Evolutionary conservation across 37 sponge, comb jelly and placozoan species (phyloP).

Genomic region (Lycopodina hypogea): DNA sequence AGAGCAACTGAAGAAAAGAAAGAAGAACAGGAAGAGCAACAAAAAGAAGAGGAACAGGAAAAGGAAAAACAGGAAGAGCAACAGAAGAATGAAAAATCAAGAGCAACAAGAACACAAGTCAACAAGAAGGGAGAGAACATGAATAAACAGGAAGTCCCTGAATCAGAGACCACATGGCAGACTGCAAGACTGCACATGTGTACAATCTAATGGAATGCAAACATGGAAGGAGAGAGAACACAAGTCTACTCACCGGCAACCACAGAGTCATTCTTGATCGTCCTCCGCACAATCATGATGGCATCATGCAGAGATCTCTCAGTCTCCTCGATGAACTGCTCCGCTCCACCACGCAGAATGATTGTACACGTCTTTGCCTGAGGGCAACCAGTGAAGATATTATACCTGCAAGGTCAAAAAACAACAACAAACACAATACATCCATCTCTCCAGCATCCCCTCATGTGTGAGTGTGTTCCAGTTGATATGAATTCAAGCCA

Average conservation of each 20-base stretch:
- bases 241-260: slow-evolving; percentile 74
- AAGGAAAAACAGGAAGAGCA: no score
- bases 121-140: background rate
- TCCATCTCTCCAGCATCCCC: background rate
- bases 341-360: slow-evolving; percentile 95
- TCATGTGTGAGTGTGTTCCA: background rate
- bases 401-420: slow-evolving; percentile 68
- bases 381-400: slow-evolving; percentile 93
- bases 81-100: no score
- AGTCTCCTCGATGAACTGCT: slow-evolving; percentile 99
- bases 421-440: background rate
- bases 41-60: no score
- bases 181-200: no score
- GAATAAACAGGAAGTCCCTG: no score
- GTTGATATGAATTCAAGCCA: no score
- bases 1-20: no score
- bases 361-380: slow-evolving; percentile 97
- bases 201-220: no score
- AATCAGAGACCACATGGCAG: no score
- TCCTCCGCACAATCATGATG: slow-evolving; percentile 99
- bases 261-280: slow-evolving; percentile 95
- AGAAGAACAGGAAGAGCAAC: no score
- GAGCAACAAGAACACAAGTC: background rate
- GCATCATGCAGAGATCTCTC: slow-evolving; percentile 99
- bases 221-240: no score